Evolutionary conservation across 2,797 vertebrate genomes (phyloP).

Genomic region (Enteromius treurensis): DNA sequence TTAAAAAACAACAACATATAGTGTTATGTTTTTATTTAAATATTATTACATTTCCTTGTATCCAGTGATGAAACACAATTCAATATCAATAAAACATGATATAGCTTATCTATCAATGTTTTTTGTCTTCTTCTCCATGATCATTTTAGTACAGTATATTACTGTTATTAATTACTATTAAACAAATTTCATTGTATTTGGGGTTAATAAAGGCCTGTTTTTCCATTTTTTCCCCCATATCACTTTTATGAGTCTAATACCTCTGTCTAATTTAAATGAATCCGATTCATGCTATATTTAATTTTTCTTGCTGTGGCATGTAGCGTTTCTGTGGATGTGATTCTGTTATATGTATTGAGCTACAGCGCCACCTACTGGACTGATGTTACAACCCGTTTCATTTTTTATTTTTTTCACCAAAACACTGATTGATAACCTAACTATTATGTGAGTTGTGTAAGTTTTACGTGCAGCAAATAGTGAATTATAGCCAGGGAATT

Average conservation of each 20-base stretch:
- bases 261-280: not conserved
- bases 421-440: not conserved
- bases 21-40: not conserved
- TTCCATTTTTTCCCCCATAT: not conserved
- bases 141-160: not conserved
- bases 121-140: not conserved
- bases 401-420: not conserved
- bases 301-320: not conserved
- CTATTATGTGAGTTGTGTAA: not conserved
- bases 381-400: not conserved
- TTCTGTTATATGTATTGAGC: not conserved
- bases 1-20: too few relatives aligned
- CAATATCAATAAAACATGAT: not conserved
- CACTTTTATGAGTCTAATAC: not conserved
- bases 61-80: not conserved
- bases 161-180: not conserved
- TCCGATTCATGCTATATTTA: not conserved
- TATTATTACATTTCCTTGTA: not conserved
- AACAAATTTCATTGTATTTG: not conserved
- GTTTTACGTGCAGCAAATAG: not conserved
- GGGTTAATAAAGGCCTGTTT: not conserved
- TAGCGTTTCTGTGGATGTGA: not conserved
- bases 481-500: not conserved
- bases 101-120: not conserved
- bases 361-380: constrained; percentile 25